A percentile compares a stretch with the other conserved stretches of the same genome.
These are phyloP conservation scores for Pachycephala philippinensis DNA, from an alignment of 2,113 vertebrate genomes.

Conservation along the genomic window DNA sequence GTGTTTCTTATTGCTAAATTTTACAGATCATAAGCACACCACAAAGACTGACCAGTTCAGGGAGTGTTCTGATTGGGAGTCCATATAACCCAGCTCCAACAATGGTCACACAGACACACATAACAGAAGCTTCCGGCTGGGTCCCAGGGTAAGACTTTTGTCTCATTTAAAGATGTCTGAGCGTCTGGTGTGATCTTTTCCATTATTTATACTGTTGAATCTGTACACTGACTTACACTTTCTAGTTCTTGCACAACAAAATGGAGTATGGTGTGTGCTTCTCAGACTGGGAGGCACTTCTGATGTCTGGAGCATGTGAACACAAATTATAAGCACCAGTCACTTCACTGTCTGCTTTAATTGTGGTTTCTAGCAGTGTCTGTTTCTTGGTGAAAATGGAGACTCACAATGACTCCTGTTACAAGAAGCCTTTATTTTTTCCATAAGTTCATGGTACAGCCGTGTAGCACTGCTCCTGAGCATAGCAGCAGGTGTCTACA, in stretches of 20 bases:
- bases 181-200: background rate
- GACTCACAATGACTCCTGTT: background rate
- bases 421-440: background rate
- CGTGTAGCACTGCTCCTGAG: background rate
- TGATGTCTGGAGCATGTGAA: background rate
- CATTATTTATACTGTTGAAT: background rate
- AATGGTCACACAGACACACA: constrained; percentile 83
- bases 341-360: background rate
- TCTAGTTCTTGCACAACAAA: background rate
- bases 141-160: constrained; percentile 75
- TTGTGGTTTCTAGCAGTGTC: background rate
- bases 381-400: background rate
- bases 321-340: background rate
- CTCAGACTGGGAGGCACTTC: background rate
- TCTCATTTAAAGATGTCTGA: background rate
- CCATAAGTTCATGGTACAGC: background rate
- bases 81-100: constrained; percentile 75
- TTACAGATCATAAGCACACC: constrained; percentile 85
- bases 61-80: constrained; percentile 81
- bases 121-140: constrained; percentile 78
- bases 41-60: constrained; percentile 78
- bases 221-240: background rate
- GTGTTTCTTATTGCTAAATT: background rate
- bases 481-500: background rate
- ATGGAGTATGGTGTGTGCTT: background rate